Conservation (phyloP, 2,888 invertebrate species). For the Merodon equestris region DNA sequence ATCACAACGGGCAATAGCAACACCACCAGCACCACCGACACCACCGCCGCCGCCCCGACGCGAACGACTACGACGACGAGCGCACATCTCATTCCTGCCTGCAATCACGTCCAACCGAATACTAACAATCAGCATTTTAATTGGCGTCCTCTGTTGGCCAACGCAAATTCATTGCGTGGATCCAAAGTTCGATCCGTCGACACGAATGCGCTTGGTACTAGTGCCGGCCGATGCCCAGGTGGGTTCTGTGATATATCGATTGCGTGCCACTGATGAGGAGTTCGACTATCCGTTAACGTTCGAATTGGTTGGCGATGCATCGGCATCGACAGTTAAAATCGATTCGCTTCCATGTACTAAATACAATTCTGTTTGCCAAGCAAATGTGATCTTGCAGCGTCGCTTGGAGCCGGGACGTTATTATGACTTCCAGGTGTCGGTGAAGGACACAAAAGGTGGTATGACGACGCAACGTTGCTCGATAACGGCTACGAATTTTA, state of each 20-base stretch:
- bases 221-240: constrained; percentile 91
- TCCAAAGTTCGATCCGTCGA: constrained; percentile 91
- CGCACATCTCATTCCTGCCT: constrained; percentile 49
- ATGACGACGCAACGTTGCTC: constrained; percentile 88
- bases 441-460: constrained; percentile 88
- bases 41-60: constrained; percentile 21
- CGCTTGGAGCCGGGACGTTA: constrained; percentile 89
- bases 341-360: constrained; percentile 91
- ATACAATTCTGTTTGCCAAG: constrained; percentile 93
- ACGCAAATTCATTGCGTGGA: constrained; percentile 80
- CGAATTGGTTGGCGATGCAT: constrained; percentile 87
- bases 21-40: constrained; percentile 14
- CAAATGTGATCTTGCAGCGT: constrained; percentile 89
- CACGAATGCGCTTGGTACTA: constrained; percentile 89
- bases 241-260: constrained; percentile 91
- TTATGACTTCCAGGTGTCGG: constrained; percentile 88
- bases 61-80: constrained; percentile 36
- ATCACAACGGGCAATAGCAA: constrained; percentile 48
- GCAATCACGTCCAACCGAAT: constrained; percentile 76
- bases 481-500: constrained; percentile 90
- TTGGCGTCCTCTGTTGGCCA: constrained; percentile 75
- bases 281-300: constrained; percentile 92
- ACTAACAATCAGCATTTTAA: constrained; percentile 77
- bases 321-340: constrained; percentile 87
- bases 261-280: constrained; percentile 92